Conservation (phyloP, 2,797 vertebrate genomes). For the Danio albolineatus region DNA sequence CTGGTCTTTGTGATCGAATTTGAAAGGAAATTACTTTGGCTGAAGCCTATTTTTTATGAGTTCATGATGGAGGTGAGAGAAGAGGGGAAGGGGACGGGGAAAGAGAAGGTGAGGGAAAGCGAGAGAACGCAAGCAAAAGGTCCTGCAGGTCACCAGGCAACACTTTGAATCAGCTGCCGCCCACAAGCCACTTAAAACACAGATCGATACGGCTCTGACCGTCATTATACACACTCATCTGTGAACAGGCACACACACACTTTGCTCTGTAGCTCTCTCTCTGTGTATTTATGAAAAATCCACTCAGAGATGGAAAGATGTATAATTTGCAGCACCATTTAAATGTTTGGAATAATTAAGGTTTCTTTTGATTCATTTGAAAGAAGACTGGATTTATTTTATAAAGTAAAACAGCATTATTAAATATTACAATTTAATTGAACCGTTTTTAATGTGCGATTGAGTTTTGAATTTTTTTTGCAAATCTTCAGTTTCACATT, state of each 20-base stretch:
- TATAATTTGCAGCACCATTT: not conserved
- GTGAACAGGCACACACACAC: not conserved
- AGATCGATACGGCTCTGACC: slow-evolving; percentile 48
- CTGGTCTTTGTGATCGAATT: slow-evolving; percentile 36
- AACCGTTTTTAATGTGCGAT: not conserved
- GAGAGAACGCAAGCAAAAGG: not conserved
- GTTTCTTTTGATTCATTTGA: not conserved
- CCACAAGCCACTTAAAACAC: slow-evolving; percentile 41
- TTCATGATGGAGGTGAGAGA: slow-evolving; percentile 32
- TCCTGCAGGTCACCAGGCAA: slow-evolving; percentile 24
- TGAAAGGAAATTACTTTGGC: slow-evolving; percentile 54
- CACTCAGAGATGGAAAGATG: not conserved
- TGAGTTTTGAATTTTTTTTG: not conserved
- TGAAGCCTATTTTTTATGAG: slow-evolving; percentile 43
- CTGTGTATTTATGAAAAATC: not conserved
- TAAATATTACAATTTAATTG: not conserved
- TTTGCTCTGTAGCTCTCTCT: not conserved
- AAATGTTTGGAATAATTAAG: not conserved
- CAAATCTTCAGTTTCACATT: not conserved
- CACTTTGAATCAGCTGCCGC: slow-evolving; percentile 45
- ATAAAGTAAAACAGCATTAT: not conserved
- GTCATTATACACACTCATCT: slow-evolving; percentile 30
- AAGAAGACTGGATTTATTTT: not conserved
- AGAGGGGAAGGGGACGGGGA: not conserved
- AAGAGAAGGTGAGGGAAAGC: not conserved